Percentiles rank a stretch among this genome's conserved stretches.
Evolutionary conservation across 2,888 invertebrate genomes (phyloP).

Genomic region (Pterostichus niger): DNA sequence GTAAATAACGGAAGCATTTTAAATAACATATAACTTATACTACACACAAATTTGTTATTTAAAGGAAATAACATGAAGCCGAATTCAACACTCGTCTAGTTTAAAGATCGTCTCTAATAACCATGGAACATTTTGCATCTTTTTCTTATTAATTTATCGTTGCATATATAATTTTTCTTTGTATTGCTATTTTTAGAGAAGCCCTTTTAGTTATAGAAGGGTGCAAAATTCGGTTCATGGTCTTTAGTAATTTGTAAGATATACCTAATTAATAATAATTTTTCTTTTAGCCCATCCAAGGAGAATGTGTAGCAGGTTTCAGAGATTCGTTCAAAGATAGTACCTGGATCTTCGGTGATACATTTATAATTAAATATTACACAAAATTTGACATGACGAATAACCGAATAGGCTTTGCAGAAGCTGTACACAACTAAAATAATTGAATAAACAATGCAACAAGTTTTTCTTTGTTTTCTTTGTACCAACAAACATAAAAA

Average conservation of each 20-base stretch:
- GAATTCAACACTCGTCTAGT: too few relatives aligned
- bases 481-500: slow-evolving; percentile 31
- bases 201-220: too few relatives aligned
- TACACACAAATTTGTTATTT: too few relatives aligned
- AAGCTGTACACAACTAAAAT: slow-evolving; percentile 26
- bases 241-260: not conserved
- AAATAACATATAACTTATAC: too few relatives aligned
- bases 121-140: too few relatives aligned
- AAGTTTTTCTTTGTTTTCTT: not conserved
- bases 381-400: slow-evolving; percentile 20
- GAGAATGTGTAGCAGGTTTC: slow-evolving; percentile 1
- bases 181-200: too few relatives aligned
- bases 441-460: not conserved
- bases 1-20: too few relatives aligned
- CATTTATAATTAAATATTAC: slow-evolving; percentile 40
- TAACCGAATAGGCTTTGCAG: slow-evolving; percentile 31
- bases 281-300: not conserved
- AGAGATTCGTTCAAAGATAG: not conserved
- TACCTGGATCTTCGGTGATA: slow-evolving; percentile 16
- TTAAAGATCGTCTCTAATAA: too few relatives aligned
- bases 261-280: not conserved
- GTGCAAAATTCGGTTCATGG: too few relatives aligned
- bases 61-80: too few relatives aligned
- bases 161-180: too few relatives aligned
- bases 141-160: too few relatives aligned